A percentile compares a stretch with the other conserved stretches of the same genome.
Conservation (phyloP, 30 jellyfish, hydroid and myxozoan genomes). For the Mastigias papua region DNA sequence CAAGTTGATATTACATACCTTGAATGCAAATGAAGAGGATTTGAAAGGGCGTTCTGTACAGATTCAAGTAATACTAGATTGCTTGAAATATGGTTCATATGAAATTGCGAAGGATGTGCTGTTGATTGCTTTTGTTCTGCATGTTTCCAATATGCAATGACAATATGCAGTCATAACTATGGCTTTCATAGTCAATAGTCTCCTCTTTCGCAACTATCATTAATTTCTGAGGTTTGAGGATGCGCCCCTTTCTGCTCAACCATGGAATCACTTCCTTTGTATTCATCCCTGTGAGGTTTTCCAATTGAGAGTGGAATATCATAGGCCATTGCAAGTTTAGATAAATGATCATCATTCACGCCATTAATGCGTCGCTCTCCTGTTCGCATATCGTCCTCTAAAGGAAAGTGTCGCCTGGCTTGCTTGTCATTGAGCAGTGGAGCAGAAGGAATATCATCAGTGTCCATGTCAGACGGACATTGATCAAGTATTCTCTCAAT, state of each 20-base stretch:
- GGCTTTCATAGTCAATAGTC: conserved; percentile 22
- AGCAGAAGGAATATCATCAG: conserved; percentile 49
- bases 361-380: conserved; percentile 68
- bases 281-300: conserved; percentile 51
- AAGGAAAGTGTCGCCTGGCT: conserved; percentile 30
- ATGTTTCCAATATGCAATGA: no score
- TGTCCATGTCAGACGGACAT: conserved; percentile 80
- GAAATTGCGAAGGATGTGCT: no score
- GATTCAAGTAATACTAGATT: no score
- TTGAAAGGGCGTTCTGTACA: no score
- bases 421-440: conserved; percentile 43
- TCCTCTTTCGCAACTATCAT: conserved; percentile 51
- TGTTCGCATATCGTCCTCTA: conserved; percentile 36
- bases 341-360: conserved; percentile 89
- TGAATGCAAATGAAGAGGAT: no score
- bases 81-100: no score
- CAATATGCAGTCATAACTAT: no score
- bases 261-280: conserved; percentile 42
- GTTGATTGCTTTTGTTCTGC: no score
- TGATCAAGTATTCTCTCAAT: conserved; percentile 90
- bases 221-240: conserved; percentile 45
- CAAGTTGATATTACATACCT: no score
- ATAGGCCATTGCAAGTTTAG: conserved; percentile 95
- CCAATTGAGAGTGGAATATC: conserved; percentile 88
- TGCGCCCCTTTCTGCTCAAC: conserved; percentile 66